Conservation (phyloP, 1,140 invertebrate genomes). For the Drosophila quadrilineata region DNA sequence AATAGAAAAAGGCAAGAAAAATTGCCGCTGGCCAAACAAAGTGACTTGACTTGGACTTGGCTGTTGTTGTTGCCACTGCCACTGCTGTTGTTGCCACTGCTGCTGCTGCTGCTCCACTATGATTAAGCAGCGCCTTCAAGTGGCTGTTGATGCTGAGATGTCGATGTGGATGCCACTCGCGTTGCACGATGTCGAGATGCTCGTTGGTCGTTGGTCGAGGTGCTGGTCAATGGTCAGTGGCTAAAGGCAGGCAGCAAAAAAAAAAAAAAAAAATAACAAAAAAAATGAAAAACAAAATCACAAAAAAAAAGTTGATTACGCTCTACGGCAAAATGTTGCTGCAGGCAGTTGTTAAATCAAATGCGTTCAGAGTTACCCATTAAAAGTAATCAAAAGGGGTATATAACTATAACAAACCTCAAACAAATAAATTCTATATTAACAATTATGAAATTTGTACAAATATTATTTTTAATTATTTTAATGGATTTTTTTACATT, state of each 20-base stretch:
- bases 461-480: too few relatives aligned
- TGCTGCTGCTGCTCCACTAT: slow-evolving; percentile 52
- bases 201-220: slow-evolving; percentile 35
- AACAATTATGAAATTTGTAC: too few relatives aligned
- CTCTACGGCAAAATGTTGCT: slow-evolving; percentile 27
- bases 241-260: slow-evolving; percentile 6
- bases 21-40: slow-evolving; percentile 45
- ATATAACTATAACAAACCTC: not conserved
- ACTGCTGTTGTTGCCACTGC: slow-evolving; percentile 9
- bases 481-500: too few relatives aligned
- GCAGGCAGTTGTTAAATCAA: slow-evolving; percentile 73
- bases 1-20: slow-evolving; percentile 33
- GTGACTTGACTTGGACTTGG: slow-evolving; percentile 23
- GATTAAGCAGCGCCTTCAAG: slow-evolving; percentile 55
- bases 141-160: slow-evolving; percentile 20
- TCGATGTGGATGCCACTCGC: slow-evolving; percentile 4
- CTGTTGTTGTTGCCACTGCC: slow-evolving; percentile 9
- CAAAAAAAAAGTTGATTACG: slow-evolving; percentile 50
- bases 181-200: not conserved
- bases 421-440: too few relatives aligned
- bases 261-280: slow-evolving; percentile 3
- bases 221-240: slow-evolving; percentile 70
- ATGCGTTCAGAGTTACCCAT: slow-evolving; percentile 36
- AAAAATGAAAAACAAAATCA: slow-evolving; percentile 18
- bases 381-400: not conserved